Conservation (phyloP, 2,113 vertebrate species). For the Alaudala cheleensis region DNA sequence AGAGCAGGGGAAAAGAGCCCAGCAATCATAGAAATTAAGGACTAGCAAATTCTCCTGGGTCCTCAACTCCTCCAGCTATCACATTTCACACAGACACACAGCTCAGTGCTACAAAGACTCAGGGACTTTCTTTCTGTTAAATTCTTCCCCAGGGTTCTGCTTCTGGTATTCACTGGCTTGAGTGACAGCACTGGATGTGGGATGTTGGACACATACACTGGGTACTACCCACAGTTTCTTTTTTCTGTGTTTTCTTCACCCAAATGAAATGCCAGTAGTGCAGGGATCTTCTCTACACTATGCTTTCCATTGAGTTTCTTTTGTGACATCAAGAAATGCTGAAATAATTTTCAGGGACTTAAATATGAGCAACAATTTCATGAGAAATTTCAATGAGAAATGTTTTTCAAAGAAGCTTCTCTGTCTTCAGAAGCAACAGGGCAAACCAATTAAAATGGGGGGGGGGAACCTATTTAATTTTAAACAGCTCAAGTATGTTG, state of each 20-base stretch:
- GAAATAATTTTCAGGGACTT: not conserved
- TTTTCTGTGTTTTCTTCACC: not conserved
- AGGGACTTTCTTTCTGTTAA: not conserved
- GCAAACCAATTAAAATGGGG: not conserved
- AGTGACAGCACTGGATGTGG: not conserved
- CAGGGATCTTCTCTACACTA: not conserved
- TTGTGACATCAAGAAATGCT: not conserved
- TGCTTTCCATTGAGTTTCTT: not conserved
- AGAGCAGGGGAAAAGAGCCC: not conserved
- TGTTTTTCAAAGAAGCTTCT: no score
- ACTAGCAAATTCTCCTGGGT: not conserved
- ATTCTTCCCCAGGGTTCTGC: not conserved
- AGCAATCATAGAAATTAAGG: not conserved
- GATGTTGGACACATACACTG: not conserved
- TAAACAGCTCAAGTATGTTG: not conserved
- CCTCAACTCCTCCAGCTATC: not conserved
- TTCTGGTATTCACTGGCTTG: not conserved
- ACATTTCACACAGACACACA: not conserved
- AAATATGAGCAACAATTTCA: not conserved
- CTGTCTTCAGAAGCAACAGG: not conserved
- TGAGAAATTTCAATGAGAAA: no score
- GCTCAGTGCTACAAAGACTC: not conserved
- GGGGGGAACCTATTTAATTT: not conserved
- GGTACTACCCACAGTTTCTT: not conserved
- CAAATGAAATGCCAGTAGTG: not conserved